Conservation (phyloP, 2,797 vertebrate genomes). For the Sylvia borin region DNA sequence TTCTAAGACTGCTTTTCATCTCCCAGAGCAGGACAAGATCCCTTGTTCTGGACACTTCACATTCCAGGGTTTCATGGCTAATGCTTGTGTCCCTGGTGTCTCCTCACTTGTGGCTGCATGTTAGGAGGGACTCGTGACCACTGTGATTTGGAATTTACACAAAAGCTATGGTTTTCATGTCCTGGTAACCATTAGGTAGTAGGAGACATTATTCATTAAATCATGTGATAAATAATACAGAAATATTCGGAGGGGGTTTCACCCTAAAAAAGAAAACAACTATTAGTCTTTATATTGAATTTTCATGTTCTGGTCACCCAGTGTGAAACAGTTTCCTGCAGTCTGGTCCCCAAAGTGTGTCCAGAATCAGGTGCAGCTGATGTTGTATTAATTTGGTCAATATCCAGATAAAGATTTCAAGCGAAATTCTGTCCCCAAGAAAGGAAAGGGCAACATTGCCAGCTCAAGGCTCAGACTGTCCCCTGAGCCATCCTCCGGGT, state of each 20-base stretch:
- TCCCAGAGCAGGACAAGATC: neutral
- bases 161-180: neutral
- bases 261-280: neutral
- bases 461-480: neutral
- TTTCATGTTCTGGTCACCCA: neutral
- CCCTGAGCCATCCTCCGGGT: neutral
- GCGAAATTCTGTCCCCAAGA: neutral
- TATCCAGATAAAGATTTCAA: neutral
- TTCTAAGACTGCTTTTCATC: neutral
- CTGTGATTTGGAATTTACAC: neutral
- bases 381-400: neutral
- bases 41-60: neutral
- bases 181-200: neutral
- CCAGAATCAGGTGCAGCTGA: neutral
- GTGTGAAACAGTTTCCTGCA: neutral
- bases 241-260: neutral
- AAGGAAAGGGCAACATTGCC: neutral
- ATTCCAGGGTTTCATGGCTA: neutral
- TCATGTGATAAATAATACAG: neutral
- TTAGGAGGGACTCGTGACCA: neutral
- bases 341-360: neutral
- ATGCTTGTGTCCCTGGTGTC: neutral
- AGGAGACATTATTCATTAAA: neutral
- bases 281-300: neutral
- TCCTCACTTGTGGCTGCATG: neutral